Evolutionary conservation across 2,888 invertebrate genomes (phyloP).

Genomic region (Onchidella celtica): DNA sequence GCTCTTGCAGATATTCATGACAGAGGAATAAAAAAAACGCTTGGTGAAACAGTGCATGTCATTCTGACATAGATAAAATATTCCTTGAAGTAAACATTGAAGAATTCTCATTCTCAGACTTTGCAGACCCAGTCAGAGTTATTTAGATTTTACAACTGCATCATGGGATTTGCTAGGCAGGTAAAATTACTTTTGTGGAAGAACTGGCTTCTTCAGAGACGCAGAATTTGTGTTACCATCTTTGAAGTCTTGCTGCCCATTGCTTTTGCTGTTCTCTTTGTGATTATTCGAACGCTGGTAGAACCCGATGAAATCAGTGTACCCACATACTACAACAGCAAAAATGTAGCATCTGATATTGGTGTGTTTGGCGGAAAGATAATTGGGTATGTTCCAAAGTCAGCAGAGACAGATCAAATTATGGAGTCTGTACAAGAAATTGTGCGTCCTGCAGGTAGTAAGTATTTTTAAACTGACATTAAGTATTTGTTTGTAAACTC

Average conservation of each 20-base stretch:
- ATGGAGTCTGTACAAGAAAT: conserved; percentile 18
- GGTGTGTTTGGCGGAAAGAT: too few relatives aligned
- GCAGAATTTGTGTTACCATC: conserved; percentile 63
- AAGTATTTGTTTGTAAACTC: too few relatives aligned
- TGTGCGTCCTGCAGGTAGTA: background rate
- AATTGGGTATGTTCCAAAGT: conserved; percentile 30
- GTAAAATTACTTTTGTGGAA: conserved; percentile 70
- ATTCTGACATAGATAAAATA: too few relatives aligned
- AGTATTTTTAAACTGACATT: background rate
- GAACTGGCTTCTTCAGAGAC: conserved; percentile 64
- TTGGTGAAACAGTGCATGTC: too few relatives aligned
- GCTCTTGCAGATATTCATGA: too few relatives aligned
- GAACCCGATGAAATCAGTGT: background rate
- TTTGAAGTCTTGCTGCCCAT: conserved; percentile 69
- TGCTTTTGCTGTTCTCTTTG: conserved; percentile 62
- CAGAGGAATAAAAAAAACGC: too few relatives aligned
- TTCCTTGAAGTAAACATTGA: too few relatives aligned
- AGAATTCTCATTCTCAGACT: too few relatives aligned
- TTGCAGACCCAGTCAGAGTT: too few relatives aligned
- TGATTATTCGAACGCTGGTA: conserved; percentile 54
- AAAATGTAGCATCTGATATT: too few relatives aligned
- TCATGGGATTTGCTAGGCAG: conserved; percentile 81
- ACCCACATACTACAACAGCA: background rate
- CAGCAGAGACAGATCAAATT: background rate
- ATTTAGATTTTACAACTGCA: too few relatives aligned